phyloP scores from a whole-genome alignment of 2,797 vertebrate species.

The Aratinga solstitialis region DNA sequence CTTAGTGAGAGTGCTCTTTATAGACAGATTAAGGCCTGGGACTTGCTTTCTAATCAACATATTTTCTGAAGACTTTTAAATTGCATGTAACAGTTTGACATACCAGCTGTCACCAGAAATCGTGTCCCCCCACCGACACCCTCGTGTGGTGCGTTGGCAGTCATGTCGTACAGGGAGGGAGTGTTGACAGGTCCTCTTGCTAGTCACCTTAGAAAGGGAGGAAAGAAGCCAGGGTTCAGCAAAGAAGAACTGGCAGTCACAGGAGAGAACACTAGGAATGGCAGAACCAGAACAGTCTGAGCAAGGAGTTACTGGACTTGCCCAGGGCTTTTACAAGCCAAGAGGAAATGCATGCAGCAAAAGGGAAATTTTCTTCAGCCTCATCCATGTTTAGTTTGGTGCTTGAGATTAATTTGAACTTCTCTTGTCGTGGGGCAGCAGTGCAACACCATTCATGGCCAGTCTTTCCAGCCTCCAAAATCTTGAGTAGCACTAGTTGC shows the following conservation, averaged over 20 bases:
- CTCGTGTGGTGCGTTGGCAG: not conserved
- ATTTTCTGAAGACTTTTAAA: slow-evolving; percentile 46
- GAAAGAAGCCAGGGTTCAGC: not conserved
- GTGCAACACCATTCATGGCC: not conserved
- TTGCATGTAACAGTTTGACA: slow-evolving; percentile 39
- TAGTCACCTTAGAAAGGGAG: slow-evolving; percentile 21
- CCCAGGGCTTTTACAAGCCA: not conserved
- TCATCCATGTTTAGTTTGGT: not conserved
- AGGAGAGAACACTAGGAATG: not conserved
- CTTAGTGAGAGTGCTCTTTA: not conserved
- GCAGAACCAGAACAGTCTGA: not conserved
- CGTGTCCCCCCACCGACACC: not conserved
- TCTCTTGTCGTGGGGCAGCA: accelerated
- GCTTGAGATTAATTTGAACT: not conserved
- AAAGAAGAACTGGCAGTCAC: not conserved
- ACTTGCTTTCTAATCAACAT: slow-evolving; percentile 11
- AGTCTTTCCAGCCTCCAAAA: not conserved
- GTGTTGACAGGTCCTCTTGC: slow-evolving; percentile 45
- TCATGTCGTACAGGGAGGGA: not conserved
- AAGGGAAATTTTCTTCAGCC: not conserved
- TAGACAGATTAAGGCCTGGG: not conserved
- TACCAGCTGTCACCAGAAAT: slow-evolving; percentile 57
- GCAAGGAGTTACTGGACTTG: not conserved
- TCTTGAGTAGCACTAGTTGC: not conserved
- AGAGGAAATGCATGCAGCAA: not conserved